Base-by-base conservation (phyloP, 2,797 vertebrate species). In the Triplophysa yarkandensis region DNA sequence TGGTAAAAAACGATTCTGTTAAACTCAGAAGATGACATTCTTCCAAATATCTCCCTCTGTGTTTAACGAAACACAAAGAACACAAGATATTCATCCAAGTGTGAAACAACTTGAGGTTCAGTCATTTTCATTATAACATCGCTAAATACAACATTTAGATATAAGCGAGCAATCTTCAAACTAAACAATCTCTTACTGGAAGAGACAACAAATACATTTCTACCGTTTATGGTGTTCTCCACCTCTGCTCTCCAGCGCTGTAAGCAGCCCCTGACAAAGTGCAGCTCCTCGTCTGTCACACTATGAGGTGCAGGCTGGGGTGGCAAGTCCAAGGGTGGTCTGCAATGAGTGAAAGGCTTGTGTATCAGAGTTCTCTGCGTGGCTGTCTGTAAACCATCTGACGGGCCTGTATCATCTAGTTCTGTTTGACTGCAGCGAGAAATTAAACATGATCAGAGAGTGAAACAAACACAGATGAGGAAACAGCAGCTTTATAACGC, bases 181-280 rank as follows among this genome's bases (percentile, higher is more conserved):
- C 11, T 13, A 54, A 6, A 7, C 13, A 23, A 61, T 55, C 57
- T 57, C 46, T 44, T 50, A 46, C n/a, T 55, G 13, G 52, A 41
- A 66, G 25, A 23, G 77, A 55, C 75, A 65, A 43, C 16, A 17
- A 27, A n/a, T 28, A 62, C 28, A 6, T n/a, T 74, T 61, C 19
- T 68, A 99, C 97, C 96, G 80, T 89, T 92, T 58, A 98, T 89
- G 1, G 96, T 95, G n/a, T 93, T 95, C 39, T 98, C 92, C 0
- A 94, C 95, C 84, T 99, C 95, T 0, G 86, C 84, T 81, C 94
- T 95, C 97, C 97, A 99, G 6, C 95, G 93, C 84, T 95, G 95
- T 21, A 99, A 90, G 83, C 97, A 98, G 1, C 80, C 87, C 82
- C 88, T 93, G 2, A 98, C 91, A 1, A 93, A 93, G 79, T 70